Conservation (phyloP, 2,888 invertebrate species). For the Drosophila rubida region DNA sequence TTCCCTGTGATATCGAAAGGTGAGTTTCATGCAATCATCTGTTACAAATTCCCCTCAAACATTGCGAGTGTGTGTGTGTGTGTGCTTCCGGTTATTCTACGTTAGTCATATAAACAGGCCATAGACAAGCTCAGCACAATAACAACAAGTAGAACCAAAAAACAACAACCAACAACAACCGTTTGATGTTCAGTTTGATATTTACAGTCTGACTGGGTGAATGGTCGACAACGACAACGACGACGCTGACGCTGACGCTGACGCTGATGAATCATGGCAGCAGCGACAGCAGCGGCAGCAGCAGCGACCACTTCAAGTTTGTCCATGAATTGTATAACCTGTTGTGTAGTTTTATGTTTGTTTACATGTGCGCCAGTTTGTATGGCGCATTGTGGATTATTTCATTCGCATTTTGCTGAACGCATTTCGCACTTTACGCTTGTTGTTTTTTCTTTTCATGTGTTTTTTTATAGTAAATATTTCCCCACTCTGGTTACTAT, state of each 20-base stretch:
- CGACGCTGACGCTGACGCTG: constrained; percentile 17
- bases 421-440: constrained; percentile 56
- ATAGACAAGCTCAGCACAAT: constrained; percentile 29
- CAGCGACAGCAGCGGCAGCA: constrained; percentile 29
- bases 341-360: constrained; percentile 65
- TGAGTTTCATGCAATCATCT: constrained; percentile 84
- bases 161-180: constrained; percentile 32
- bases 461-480: constrained; percentile 53
- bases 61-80: constrained; percentile 4
- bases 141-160: constrained; percentile 30
- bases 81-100: constrained; percentile 35
- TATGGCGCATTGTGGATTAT: constrained; percentile 53
- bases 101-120: constrained; percentile 35
- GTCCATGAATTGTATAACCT: constrained; percentile 79
- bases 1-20: constrained; percentile 93
- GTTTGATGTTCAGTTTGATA: constrained; percentile 36
- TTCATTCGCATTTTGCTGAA: constrained; percentile 62
- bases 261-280: constrained; percentile 52
- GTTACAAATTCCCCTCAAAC: constrained; percentile 15
- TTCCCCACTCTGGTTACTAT: constrained; percentile 59
- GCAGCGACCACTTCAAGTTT: constrained; percentile 58
- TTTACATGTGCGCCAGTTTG: constrained; percentile 60
- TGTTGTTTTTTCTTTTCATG: constrained; percentile 24
- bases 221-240: constrained; percentile 31
- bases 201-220: constrained; percentile 42